phyloP scores from a whole-genome alignment of 2,888 invertebrate species.

The Andrena trimmerana region DNA sequence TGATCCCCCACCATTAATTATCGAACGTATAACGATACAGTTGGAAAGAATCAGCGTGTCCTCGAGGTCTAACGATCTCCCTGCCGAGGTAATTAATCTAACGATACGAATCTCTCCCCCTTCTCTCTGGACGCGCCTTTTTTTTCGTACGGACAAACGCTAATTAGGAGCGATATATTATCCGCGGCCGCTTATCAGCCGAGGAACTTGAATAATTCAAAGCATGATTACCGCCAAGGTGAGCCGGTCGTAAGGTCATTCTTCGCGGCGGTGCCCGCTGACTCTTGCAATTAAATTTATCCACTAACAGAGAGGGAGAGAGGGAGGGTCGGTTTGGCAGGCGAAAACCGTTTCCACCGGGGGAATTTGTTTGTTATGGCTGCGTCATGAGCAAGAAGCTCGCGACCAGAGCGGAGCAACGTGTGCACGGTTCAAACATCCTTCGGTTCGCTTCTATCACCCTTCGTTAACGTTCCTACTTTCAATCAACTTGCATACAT shows the following conservation, averaged over 20 bases:
- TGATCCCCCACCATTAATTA: slow-evolving; percentile 37
- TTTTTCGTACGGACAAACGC: slow-evolving; percentile 41
- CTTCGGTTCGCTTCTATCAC: slow-evolving; percentile 21
- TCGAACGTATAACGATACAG: slow-evolving; percentile 17
- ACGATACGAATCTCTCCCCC: slow-evolving; percentile 48
- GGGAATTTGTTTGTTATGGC: slow-evolving; percentile 61
- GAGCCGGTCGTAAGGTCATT: slow-evolving; percentile 63
- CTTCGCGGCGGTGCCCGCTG: slow-evolving; percentile 35
- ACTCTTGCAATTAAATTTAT: slow-evolving; percentile 58
- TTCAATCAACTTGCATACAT: not conserved
- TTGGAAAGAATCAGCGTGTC: slow-evolving; percentile 10
- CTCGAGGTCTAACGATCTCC: slow-evolving; percentile 38
- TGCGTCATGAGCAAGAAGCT: slow-evolving; percentile 15
- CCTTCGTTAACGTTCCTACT: slow-evolving; percentile 18
- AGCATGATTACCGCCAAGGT: slow-evolving; percentile 64
- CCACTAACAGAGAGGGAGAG: slow-evolving; percentile 14
- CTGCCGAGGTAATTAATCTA: slow-evolving; percentile 52
- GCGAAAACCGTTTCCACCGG: slow-evolving; percentile 40
- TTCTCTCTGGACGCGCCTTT: not conserved
- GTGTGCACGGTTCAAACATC: slow-evolving; percentile 5
- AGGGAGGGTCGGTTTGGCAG: slow-evolving; percentile 27
- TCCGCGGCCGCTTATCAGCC: slow-evolving; percentile 50
- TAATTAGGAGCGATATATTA: slow-evolving; percentile 63
- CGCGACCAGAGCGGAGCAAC: slow-evolving; percentile 15
- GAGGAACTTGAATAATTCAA: slow-evolving; percentile 63